Percentiles rank a stretch among this genome's conserved stretches.
Evolutionary conservation across 1,140 invertebrate species (phyloP).

Genomic region (Myzus persicae): DNA sequence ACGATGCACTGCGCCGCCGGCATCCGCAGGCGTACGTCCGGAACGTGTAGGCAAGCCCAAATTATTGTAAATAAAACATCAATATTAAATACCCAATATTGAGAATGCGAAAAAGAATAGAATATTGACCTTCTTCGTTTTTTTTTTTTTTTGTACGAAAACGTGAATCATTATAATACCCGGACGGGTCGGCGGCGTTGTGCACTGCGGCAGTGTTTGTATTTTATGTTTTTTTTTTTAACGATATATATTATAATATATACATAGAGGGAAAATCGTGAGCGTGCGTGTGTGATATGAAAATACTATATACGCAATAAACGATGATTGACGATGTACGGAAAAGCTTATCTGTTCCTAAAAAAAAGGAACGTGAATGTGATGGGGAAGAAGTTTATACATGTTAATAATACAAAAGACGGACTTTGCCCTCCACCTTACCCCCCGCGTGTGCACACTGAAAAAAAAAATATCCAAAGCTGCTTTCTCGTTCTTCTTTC

Average conservation of each 20-base stretch:
- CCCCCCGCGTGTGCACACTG: background rate
- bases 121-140: background rate
- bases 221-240: slow-evolving; percentile 46
- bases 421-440: slow-evolving; percentile 5
- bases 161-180: background rate
- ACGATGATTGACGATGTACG: slow-evolving; percentile 56
- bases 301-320: slow-evolving; percentile 27
- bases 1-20: too few species aligned
- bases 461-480: slow-evolving; percentile 43
- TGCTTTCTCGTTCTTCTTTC: background rate
- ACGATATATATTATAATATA: slow-evolving; percentile 20
- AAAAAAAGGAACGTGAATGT: slow-evolving; percentile 17
- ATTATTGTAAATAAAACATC: too few species aligned
- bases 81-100: background rate
- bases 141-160: background rate
- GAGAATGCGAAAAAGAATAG: background rate
- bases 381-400: slow-evolving; percentile 27
- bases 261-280: background rate
- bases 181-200: background rate
- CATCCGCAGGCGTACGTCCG: background rate
- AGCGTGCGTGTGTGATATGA: background rate
- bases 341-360: slow-evolving; percentile 52
- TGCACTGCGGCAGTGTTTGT: background rate
- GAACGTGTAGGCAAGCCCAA: too few species aligned
- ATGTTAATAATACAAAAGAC: slow-evolving; percentile 54